Base-by-base conservation (phyloP, 2,797 vertebrate species). In the Discoglossus pictus region DNA sequence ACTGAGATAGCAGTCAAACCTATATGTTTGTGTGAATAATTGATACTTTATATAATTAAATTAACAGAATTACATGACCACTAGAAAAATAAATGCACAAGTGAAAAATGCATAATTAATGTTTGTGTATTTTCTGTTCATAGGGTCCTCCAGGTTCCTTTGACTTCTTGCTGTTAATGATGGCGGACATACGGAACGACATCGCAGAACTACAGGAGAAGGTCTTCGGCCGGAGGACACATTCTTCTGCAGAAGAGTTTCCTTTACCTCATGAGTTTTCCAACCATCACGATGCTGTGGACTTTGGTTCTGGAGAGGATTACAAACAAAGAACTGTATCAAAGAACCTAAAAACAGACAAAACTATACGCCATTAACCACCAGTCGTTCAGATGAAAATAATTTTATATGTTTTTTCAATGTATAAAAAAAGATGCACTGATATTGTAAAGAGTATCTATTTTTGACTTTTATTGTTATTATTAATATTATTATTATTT, bases 131-230 rank as follows among this genome's bases (percentile, higher is more conserved):
- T 46, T n/a, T 34, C 16, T 72, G 23, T 64, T 58, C 68, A 2
- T 74, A 99, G 96, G 97, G 97, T 10, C 92, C 94, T 1, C 97
- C 96, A 0, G 96, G 96, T 64, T 99, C 96, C 47, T 98, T 98
- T 18, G 96, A 98, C 72, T 98, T 98, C 86, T 86, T 99, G 25
- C 82, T 99, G 11, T 86, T 99, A 36, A 86, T 99, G 80, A 92
- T 99, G 94, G 96, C 96, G 1, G 96, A 99, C 78, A 94, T 99
- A 78, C 93, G 94, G 63, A 94, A 96, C 0, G 96, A 98, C 80
- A 99, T 98, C 0, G 83, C 91, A 0, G 94, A 97, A 69, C 89
- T 98, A 59, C 93, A 98, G 80, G 92, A 84, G 59, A 91, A 91
- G 78, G 92, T 97, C 55, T 95, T 94, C 16, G 91, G 92, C 5